phyloP scores from a whole-genome alignment of 2,797 vertebrate species.

The Acridotheres tristis region DNA sequence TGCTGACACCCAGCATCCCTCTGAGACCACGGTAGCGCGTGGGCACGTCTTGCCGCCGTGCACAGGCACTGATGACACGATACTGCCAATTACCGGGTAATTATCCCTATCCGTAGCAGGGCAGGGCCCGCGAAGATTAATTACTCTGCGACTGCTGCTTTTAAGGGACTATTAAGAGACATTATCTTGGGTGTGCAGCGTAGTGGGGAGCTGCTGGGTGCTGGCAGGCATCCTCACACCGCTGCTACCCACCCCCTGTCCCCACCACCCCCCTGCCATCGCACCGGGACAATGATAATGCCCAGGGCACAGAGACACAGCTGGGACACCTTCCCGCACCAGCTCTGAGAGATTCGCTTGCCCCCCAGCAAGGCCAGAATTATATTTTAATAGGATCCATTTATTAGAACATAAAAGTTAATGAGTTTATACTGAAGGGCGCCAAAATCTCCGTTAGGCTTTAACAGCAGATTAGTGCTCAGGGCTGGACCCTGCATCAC shows the following conservation, averaged over 20 bases:
- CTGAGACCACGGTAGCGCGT: fast-evolving
- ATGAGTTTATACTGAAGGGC: slow-evolving; percentile 86
- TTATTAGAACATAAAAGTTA: slow-evolving; percentile 89
- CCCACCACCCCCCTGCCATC: neutral
- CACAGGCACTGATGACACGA: slow-evolving; percentile 35
- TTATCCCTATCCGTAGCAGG: slow-evolving; percentile 36
- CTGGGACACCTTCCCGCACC: fast-evolving
- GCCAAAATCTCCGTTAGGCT: slow-evolving; percentile 79
- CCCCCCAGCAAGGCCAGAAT: slow-evolving; percentile 74
- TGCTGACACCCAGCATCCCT: neutral
- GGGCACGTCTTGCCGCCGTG: neutral
- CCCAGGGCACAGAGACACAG: too few relatives aligned
- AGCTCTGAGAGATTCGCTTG: slow-evolving; percentile 58
- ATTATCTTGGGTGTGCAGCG: neutral
- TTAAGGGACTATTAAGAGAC: slow-evolving; percentile 58
- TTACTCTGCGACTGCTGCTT: slow-evolving; percentile 39
- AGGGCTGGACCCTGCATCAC: neutral
- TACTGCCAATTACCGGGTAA: slow-evolving; percentile 56
- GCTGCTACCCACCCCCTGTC: neutral
- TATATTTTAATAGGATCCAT: slow-evolving; percentile 83
- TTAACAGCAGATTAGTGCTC: slow-evolving; percentile 82
- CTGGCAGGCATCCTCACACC: neutral
- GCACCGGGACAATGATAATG: fast-evolving
- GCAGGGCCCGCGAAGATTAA: slow-evolving; percentile 61
- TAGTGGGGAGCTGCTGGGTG: neutral